A percentile compares a stretch with the other conserved stretches of the same genome.
phyloP scores from a whole-genome alignment of 2,113 vertebrate genomes.

The Sporophila hypoxantha region DNA sequence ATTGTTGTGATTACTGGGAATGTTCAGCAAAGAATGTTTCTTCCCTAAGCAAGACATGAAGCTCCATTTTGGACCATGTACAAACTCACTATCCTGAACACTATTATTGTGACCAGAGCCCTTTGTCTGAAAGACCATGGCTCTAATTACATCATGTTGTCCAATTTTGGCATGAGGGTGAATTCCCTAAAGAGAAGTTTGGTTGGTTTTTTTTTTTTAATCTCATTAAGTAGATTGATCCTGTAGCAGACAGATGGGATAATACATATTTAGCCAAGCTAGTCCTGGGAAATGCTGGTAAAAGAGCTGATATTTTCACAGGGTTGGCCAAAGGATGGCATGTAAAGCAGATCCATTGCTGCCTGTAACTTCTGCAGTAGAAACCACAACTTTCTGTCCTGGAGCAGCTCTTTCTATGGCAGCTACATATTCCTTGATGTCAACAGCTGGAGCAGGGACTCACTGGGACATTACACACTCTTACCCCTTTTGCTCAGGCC shows the following conservation, averaged over 20 bases:
- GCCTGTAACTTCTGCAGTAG: not conserved
- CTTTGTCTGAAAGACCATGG: not conserved
- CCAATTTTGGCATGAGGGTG: not conserved
- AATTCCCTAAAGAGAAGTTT: not conserved
- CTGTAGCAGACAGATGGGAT: not conserved
- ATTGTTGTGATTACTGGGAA: not conserved
- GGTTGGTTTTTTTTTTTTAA: too few species aligned
- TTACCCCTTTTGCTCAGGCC: not conserved
- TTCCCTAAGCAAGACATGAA: not conserved
- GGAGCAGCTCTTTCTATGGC: not conserved
- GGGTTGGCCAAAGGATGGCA: not conserved
- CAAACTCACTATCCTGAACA: not conserved
- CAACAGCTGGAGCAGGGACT: not conserved
- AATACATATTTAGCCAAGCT: not conserved
- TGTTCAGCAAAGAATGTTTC: not conserved
- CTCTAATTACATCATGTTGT: not conserved
- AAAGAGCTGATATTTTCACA: not conserved
- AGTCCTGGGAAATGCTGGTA: not conserved
- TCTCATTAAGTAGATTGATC: not conserved
- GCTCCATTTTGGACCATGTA: not conserved
- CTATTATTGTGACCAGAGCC: not conserved
- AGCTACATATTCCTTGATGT: not conserved
- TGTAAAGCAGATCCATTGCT: not conserved
- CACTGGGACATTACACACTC: accelerated
- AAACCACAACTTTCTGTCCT: not conserved